Evolutionary conservation across 1,140 invertebrate species (phyloP).

Genomic region (Cydia fagiglandana): DNA sequence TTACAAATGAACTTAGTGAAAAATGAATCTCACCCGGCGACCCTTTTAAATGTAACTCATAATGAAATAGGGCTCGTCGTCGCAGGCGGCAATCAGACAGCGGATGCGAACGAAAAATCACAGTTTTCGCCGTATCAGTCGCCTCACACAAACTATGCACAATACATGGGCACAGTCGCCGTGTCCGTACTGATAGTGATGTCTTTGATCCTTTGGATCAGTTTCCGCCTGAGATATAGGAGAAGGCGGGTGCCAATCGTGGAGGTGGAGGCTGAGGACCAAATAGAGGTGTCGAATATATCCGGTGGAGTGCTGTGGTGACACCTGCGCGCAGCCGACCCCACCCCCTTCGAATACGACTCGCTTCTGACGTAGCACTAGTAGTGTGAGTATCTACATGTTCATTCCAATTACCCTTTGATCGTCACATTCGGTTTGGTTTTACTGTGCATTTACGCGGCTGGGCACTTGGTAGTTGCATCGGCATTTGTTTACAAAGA

Average conservation of each 20-base stretch:
- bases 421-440: neutral
- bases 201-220: conserved; percentile 74
- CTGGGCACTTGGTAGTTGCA: neutral
- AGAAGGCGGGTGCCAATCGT: conserved; percentile 63
- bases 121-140: conserved; percentile 68
- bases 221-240: conserved; percentile 67
- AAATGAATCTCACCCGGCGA: conserved; percentile 27
- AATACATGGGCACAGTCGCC: conserved; percentile 63
- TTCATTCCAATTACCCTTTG: conserved; percentile 3
- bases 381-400: conserved; percentile 64
- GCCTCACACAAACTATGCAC: conserved; percentile 54
- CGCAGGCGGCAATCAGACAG: conserved; percentile 44
- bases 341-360: conserved; percentile 80
- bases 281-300: conserved; percentile 85
- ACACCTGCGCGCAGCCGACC: conserved; percentile 81
- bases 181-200: conserved; percentile 58
- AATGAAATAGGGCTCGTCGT: conserved; percentile 39
- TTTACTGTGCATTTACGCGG: neutral
- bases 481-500: neutral
- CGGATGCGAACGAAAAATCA: conserved; percentile 55
- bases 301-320: conserved; percentile 85
- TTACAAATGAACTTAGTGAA: conserved; percentile 29
- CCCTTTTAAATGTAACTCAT: conserved; percentile 38
- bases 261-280: conserved; percentile 77
- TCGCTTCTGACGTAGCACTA: conserved; percentile 78